Base-by-base conservation (phyloP, 2,888 invertebrate genomes). In the Adela reaumurella region DNA sequence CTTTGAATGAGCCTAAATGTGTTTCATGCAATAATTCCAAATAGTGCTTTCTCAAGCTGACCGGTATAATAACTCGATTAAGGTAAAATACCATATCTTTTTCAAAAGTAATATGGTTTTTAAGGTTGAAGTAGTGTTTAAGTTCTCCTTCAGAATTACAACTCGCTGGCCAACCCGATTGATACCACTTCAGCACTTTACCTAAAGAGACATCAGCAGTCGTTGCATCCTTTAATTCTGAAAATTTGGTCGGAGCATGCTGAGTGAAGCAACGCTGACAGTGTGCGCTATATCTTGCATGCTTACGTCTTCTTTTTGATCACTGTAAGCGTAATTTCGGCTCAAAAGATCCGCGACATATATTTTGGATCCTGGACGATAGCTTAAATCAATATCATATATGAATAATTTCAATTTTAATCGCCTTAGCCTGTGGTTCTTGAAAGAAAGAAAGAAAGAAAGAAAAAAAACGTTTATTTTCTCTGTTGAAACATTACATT, bases 1-100 rank as follows among this genome's bases (percentile, higher is more conserved):
- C 56, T 51, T 62, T 60, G 48, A 55, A 55, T 20, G 58, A 52
- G n/a, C 58, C 58, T 42, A 58, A 52, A 48, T 60, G 58, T 19
- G 57, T 42, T 51, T 50, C 54, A 51, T 59, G 60, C 10, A 59
- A 50, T 10, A 55, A 24, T 45, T 51, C 43, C 8, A 59, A 20
- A 48, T 55, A 52, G 4, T 51, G 29, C 18, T 49, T 44, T 42
- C 53, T 49, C 20, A 57, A 48, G 10, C 46, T 19, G 28, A 17
- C 19, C 11, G 58, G 58, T 20, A 58, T 49, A 17, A 59, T 44
- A 28, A 59, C 42, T 50, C 52, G 49, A 35, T 58, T 49, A 35
- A 50, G 48, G 6, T 52, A 53, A 49, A 56, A 60, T 45, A n/a
- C n/a, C n/a, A n/a, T n/a, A n/a, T n/a, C n/a, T n/a, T n/a, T n/a